Percentiles rank a stretch among this genome's conserved stretches.
Evolutionary conservation across 2,888 invertebrate species (phyloP).

Genomic region (Galerucella nymphaeae): DNA sequence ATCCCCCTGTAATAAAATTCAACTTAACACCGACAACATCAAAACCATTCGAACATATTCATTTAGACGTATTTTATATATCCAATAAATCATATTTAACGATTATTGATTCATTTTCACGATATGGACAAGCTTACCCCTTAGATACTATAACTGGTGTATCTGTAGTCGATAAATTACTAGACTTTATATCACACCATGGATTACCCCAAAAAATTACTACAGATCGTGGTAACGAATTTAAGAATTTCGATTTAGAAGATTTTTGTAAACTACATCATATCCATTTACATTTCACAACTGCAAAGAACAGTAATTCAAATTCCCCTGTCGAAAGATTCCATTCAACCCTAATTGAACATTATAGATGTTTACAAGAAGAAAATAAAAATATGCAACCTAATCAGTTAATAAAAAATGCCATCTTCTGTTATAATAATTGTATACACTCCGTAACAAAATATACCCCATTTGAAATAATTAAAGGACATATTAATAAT

Average conservation of each 20-base stretch:
- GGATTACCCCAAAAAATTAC: slow-evolving; percentile 9
- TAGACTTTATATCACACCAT: neutral
- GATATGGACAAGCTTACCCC: neutral
- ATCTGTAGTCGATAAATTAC: neutral
- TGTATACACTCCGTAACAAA: too few species aligned
- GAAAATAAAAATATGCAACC: too few species aligned
- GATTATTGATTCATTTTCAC: neutral
- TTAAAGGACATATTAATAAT: neutral
- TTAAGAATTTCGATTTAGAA: neutral
- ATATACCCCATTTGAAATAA: too few species aligned
- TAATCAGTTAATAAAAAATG: too few species aligned
- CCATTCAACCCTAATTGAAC: too few species aligned
- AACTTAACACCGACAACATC: slow-evolving; percentile 14
- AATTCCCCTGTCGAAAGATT: neutral
- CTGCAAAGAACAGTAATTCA: neutral
- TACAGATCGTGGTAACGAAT: slow-evolving; percentile 2
- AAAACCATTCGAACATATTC: neutral
- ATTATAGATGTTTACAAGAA: too few species aligned
- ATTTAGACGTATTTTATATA: neutral
- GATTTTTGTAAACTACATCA: neutral
- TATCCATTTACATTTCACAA: neutral
- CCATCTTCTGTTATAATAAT: too few species aligned
- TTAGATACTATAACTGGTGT: neutral
- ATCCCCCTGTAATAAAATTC: too few species aligned
- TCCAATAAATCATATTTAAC: neutral